Base-by-base conservation (phyloP, 2,797 vertebrate genomes). In the Phoxinus dragarum region DNA sequence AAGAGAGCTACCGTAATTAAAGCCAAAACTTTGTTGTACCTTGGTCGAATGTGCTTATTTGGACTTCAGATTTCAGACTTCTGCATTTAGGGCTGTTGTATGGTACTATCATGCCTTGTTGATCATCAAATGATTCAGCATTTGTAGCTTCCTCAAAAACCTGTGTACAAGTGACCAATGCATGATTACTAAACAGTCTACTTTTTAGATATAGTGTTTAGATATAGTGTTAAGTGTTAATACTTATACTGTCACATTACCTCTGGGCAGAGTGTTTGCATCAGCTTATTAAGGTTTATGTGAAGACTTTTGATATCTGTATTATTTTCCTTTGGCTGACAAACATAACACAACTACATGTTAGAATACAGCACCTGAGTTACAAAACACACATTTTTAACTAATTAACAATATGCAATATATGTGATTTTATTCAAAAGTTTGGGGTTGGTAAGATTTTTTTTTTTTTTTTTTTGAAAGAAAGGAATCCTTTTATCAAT, bases 281-380 rank as follows among this genome's bases (percentile, higher is more conserved):
- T 54, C 47, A 91, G 81, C 74, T 90, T 90, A 68, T 83, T 81
- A 59, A 93, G 80, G 78, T 91, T 88, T 52, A 87, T 84, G 31
- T 82, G 86, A 73, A 91, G 84, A 61, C 59, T 87, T 86, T 84
- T 78, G 16, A 85, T 54, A 49, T 68, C 38, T 44, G 61, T 73
- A 23, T 88, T 31, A 21, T 44, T 71, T 54, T 19, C 79, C 71
- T 86, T 67, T 52, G 52, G 19, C 27, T 72, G 6, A 38, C n/a
- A 85, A 72, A 85, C n/a, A 87, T 8, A 66, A 85, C n/a, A 87
- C 5, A 66, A 38, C 27, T 6, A 36, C 21, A 54, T n/a, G 21
- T 80, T 68, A 68, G 11, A 67, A 68, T 52, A 80, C 21, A 52
- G 31, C 10, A 49, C 11, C 5, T 10, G 5, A 49, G 17, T 64